These are phyloP conservation scores for Choloepus didactylus DNA, from an alignment of 2,797 vertebrate species.

Conservation along the genomic window DNA sequence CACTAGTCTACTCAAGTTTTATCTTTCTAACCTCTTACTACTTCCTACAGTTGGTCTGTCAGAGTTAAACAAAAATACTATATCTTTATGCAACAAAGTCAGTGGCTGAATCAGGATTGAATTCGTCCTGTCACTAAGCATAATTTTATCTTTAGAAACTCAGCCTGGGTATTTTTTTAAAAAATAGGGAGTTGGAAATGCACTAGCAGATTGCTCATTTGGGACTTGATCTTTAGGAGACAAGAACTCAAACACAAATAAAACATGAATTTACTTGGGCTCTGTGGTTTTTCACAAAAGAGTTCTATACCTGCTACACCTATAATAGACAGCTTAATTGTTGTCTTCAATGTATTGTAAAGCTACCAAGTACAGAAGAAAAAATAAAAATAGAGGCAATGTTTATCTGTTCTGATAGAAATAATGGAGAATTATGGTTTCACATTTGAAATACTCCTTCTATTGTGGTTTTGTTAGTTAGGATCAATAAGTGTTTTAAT, in stretches of 20 bases:
- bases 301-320: not conserved
- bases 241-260: not conserved
- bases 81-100: not conserved
- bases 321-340: conserved; percentile 43
- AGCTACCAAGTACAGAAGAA: not conserved
- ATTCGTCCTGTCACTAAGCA: not conserved
- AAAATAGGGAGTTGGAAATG: not conserved
- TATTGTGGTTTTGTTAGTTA: not conserved
- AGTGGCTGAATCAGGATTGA: not conserved
- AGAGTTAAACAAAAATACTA: not conserved
- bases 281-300: conserved; percentile 19
- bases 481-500: conserved; percentile 17
- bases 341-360: not conserved
- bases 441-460: conserved; percentile 15
- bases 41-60: not conserved
- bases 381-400: conserved; percentile 44
- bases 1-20: not conserved
- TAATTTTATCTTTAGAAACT: conserved; percentile 34
- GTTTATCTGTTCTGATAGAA: conserved; percentile 36
- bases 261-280: conserved; percentile 36
- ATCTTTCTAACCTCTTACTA: not conserved
- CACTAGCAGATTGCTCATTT: not conserved
- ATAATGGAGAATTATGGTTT: conserved; percentile 31
- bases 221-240: not conserved
- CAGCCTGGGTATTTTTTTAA: not conserved